A percentile compares a stretch with the other conserved stretches of the same genome.
Conservation (phyloP, 92 coral and sea anemone genomes). For the Galaxea fascicularis region DNA sequence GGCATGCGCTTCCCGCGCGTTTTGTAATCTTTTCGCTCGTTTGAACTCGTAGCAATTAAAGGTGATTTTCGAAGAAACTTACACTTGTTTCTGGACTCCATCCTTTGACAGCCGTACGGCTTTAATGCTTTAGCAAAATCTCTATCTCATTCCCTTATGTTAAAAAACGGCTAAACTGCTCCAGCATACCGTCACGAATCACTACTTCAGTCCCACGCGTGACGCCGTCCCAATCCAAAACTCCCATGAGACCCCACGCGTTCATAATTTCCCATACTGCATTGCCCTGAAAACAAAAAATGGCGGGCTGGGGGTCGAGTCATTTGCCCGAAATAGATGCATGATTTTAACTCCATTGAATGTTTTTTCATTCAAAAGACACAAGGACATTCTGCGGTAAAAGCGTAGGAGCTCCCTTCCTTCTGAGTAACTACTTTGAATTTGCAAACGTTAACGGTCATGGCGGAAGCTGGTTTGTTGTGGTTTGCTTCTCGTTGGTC, state of each 20-base stretch:
- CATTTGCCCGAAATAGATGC: slow-evolving; percentile 64
- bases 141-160: too few relatives aligned
- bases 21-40: too few relatives aligned
- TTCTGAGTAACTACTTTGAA: background rate
- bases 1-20: too few relatives aligned
- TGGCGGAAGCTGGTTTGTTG: slow-evolving; percentile 50
- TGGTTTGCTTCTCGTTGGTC: slow-evolving; percentile 14
- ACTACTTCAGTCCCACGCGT: too few relatives aligned
- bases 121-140: too few relatives aligned
- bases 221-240: too few relatives aligned
- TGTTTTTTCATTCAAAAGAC: background rate
- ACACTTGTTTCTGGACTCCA: too few relatives aligned
- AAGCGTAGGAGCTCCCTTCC: background rate
- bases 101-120: too few relatives aligned
- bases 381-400: background rate
- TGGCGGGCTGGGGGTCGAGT: slow-evolving; percentile 73
- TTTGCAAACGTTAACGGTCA: slow-evolving; percentile 15
- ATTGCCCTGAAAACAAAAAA: slow-evolving; percentile 69
- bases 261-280: slow-evolving; percentile 63
- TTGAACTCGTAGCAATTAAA: too few relatives aligned
- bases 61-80: too few relatives aligned
- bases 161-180: too few relatives aligned
- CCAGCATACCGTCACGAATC: too few relatives aligned
- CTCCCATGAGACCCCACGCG: slow-evolving; percentile 47
- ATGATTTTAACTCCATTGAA: slow-evolving; percentile 64